Evolutionary conservation across 37 sponge, comb jelly and placozoan genomes (phyloP), one percentile per base, ranked within the genome.

Genomic region (Crambe crambe): DNA sequence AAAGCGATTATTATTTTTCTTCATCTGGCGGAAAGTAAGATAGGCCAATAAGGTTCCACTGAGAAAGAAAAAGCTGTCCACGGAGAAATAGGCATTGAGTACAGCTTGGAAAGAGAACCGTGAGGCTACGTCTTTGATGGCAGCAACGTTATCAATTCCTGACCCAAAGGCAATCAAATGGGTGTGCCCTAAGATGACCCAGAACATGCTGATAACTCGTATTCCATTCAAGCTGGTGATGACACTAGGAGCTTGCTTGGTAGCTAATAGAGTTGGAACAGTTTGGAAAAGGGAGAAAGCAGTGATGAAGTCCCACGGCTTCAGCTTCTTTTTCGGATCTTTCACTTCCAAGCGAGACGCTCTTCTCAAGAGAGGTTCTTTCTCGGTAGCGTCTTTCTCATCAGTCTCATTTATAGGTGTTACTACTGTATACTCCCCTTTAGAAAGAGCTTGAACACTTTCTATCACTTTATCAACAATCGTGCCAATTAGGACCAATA

Each of bases 151-250:
- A 37, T 75, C 68, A 27, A 10, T 3, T 8, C 26, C 35, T 34
- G 31, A 21, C 1, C 6, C 27, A 9, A 72, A 44, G 2, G 2
- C 58, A 40, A 35, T 60, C 32, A 81, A 2, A 42, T 67, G 39
- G 70, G 70, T 37, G 56, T 95, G 96, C 1, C 88, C 73, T 1
- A 89, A 21, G 26, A 95, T 92, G 37, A 92, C 90, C 96, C 96
- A 95, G 59, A 82, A 86, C 90, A 95, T 89, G 44, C 91, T 92
- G 25, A 95, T 83, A 47, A 87, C 84, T 18, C 96, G 86, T 21
- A 95, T 69, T 22, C 93, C 93, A 69, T 95, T 89, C 27, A 92
- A 41, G 43, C 90, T 81, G 21, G 82, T 77, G 58, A 95, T 89
- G n/a, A 88, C 89, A 39, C 51, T 31, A 20, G 91, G 83, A 2